These are phyloP conservation scores for Anorthoa munda DNA, from an alignment of 2,888 invertebrate species.

Conservation along the genomic window DNA sequence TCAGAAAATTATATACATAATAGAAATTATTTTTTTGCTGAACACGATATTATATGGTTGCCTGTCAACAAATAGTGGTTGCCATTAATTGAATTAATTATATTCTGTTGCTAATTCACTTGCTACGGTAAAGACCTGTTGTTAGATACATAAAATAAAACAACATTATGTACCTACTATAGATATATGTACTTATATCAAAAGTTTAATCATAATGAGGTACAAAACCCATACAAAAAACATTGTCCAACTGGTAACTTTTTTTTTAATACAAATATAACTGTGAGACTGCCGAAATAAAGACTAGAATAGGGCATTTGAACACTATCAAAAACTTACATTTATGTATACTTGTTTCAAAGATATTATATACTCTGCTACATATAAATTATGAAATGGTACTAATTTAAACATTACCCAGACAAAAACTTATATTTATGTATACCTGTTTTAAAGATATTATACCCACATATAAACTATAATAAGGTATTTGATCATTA, in stretches of 20 bases:
- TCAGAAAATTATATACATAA: too few species aligned
- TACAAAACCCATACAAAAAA: constrained; percentile 4
- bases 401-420: too few species aligned
- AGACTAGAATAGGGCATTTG: background rate
- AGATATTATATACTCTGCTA: background rate
- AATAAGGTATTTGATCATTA: background rate
- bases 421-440: background rate
- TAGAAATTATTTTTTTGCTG: too few species aligned
- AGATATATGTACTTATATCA: constrained; percentile 7
- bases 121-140: too few species aligned
- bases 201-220: constrained; percentile 27
- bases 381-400: too few species aligned
- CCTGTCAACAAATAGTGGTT: too few species aligned
- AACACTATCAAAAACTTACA: background rate
- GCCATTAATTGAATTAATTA: too few species aligned
- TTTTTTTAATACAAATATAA: background rate
- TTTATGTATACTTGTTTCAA: background rate
- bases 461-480: constrained; percentile 10
- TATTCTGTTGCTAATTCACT: too few species aligned
- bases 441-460: background rate
- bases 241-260: background rate
- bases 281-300: constrained; percentile 23
- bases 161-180: background rate
- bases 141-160: constrained; percentile 11
- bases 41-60: too few species aligned